Conservation (phyloP, 2,888 invertebrate genomes). For the Tenthredo amoena region DNA sequence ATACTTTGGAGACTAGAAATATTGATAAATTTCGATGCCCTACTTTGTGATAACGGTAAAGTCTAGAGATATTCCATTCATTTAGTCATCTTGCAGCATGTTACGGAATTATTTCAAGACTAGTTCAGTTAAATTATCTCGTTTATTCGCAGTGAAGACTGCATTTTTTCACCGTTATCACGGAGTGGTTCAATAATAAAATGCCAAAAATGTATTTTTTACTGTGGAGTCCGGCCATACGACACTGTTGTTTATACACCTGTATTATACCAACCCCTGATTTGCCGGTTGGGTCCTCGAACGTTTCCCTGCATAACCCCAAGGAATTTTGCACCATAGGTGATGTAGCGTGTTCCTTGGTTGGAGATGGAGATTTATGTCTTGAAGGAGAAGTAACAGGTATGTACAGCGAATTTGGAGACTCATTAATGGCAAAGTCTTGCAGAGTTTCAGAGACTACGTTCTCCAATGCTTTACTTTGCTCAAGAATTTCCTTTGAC, state of each 20-base stretch:
- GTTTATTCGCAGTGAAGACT: no score
- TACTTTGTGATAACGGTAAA: no score
- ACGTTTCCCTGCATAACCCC: neutral
- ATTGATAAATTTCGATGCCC: no score
- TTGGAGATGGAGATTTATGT: constrained; percentile 26
- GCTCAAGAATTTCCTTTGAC: constrained; percentile 73
- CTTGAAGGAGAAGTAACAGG: neutral
- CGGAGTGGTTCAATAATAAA: no score
- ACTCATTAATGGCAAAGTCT: neutral
- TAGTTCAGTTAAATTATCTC: no score
- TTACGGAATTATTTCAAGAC: no score
- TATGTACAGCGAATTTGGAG: neutral
- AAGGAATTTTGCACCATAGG: neutral
- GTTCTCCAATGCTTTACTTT: constrained; percentile 69
- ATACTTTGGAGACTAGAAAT: no score
- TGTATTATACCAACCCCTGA: constrained; percentile 34
- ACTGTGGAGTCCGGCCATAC: neutral
- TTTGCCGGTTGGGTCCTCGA: neutral
- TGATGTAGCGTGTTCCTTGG: neutral
- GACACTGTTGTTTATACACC: neutral
- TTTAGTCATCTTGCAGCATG: no score
- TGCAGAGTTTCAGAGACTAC: neutral
- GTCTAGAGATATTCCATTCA: no score
- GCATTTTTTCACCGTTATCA: no score
- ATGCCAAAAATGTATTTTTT: neutral